Base-by-base conservation (phyloP, 92 coral and sea anemone species). In the Zoanthus gigantus region DNA sequence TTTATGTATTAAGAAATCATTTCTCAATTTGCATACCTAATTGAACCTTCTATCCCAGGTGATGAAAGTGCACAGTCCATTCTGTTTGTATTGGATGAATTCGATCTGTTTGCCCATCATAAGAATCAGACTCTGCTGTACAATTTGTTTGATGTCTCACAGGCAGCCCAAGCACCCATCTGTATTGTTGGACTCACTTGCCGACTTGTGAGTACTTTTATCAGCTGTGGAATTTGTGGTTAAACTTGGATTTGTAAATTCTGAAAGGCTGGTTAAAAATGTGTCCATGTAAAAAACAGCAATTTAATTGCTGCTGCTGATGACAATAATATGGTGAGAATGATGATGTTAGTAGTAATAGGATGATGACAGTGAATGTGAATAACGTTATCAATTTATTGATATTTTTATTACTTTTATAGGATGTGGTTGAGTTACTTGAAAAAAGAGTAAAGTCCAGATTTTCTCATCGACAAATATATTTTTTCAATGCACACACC, bases 401-500 rank as follows among this genome's bases (percentile, higher is more conserved):
- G 23, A 17, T 66, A 5, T 14, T 83, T 23, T 10, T 63, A 69
- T 75, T 60, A 31, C n/a, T 29, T 31, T 63, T 81, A 18, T 79
- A 97, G 99, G 99, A 97, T 95, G 97, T 95, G 72, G 97, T 97
- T 29, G 99, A 97, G 72, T 90, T 95, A 75, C 97, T 97, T 65
- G 99, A 97, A 74, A 97, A 97, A 78, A 86, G 99, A 75, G 99
- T 97, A 58, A 97, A 97, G 89, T 97, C 99, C 75, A 90, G 99
- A 60, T 97, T 97, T 88, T 97, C 99, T 15, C 99, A 97, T 88
- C 93, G 99, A 3, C 99, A 97, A 92, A 95, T 97, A n/a, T 98
- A 97, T 87, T 89, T 97, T 4, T 97, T 97, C 84, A 95, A 93
- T 75, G 90, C 96, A 4, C 83, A 80, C 67, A 88, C 93, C 72